A percentile compares a stretch with the other conserved stretches of the same genome.
phyloP scores from a whole-genome alignment of 2,113 vertebrate genomes.

The Ascaphus truei region DNA sequence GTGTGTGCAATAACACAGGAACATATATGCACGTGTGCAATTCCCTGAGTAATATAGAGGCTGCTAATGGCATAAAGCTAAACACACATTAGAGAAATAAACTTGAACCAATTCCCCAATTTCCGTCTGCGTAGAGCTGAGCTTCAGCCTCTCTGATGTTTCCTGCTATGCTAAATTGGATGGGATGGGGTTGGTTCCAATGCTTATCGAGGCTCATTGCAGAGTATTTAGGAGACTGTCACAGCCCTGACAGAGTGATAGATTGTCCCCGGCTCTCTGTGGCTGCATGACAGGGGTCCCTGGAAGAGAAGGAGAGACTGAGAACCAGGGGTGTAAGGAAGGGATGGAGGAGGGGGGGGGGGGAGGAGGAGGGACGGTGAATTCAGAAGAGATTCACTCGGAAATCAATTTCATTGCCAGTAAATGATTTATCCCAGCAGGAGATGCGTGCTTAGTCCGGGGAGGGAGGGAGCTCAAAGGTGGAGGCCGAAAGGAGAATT shows the following conservation, averaged over 20 bases:
- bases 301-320: background rate
- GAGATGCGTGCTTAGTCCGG: background rate
- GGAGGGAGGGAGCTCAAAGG: background rate
- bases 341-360: conserved; percentile 25
- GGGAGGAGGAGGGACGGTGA: background rate
- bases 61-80: conserved; percentile 3
- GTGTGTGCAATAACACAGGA: no score
- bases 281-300: conserved; percentile 29
- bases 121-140: conserved; percentile 43
- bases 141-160: conserved; percentile 53
- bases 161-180: conserved; percentile 55
- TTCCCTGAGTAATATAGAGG: background rate
- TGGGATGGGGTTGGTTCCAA: conserved; percentile 39
- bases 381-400: conserved; percentile 21
- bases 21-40: background rate
- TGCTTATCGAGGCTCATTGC: conserved; percentile 49
- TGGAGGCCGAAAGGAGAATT: background rate
- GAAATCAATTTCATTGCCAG: conserved; percentile 27
- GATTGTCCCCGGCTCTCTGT: conserved; percentile 41
- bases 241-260: conserved; percentile 51
- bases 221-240: conserved; percentile 50
- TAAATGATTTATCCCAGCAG: conserved; percentile 28
- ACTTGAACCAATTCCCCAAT: conserved; percentile 52
- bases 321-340: rapidly evolving
- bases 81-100: background rate